Percentiles rank a stretch among this genome's conserved stretches.
phyloP scores from a whole-genome alignment of 37 sponge, comb jelly and placozoan species.

The Eunapius fragilis region DNA sequence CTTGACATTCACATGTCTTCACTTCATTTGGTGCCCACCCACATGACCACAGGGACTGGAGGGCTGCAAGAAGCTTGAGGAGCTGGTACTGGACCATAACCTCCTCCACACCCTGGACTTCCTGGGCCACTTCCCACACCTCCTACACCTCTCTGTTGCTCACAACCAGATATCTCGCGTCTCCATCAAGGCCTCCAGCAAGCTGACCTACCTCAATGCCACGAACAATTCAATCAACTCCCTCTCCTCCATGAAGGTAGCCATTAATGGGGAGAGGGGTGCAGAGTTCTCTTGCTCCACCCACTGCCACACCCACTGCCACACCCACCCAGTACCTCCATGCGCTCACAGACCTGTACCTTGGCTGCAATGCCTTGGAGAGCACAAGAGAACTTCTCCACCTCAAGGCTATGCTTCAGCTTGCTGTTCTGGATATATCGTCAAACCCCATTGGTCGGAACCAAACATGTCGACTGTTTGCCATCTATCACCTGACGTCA shows the following conservation, averaged over 20 bases:
- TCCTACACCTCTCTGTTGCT: neutral
- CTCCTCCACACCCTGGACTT: constrained; percentile 35
- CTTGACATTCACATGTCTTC: too few species aligned
- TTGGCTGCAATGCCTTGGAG: constrained; percentile 51
- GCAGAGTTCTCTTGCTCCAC: too few species aligned
- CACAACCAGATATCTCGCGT: neutral
- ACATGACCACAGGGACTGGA: constrained; percentile 55
- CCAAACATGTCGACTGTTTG: constrained; percentile 55
- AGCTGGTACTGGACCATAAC: constrained; percentile 86
- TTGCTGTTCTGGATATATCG: constrained; percentile 71
- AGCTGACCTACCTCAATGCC: constrained; percentile 36
- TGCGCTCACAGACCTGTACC: constrained; percentile 73
- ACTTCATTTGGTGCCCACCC: neutral
- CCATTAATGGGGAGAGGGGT: too few species aligned
- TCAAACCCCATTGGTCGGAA: constrained; percentile 65
- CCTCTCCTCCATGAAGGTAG: constrained; percentile 47
- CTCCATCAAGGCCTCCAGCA: neutral
- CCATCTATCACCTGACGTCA: constrained; percentile 75
- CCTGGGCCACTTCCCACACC: neutral
- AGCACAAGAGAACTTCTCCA: constrained; percentile 61
- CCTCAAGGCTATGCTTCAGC: constrained; percentile 51
- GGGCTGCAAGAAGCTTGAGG: constrained; percentile 71
- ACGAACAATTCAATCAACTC: constrained; percentile 24
- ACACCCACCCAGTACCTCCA: constrained; percentile 22
- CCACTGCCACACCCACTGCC: neutral